Conservation (phyloP, 2,113 vertebrate species). For the Pongo abelii region DNA sequence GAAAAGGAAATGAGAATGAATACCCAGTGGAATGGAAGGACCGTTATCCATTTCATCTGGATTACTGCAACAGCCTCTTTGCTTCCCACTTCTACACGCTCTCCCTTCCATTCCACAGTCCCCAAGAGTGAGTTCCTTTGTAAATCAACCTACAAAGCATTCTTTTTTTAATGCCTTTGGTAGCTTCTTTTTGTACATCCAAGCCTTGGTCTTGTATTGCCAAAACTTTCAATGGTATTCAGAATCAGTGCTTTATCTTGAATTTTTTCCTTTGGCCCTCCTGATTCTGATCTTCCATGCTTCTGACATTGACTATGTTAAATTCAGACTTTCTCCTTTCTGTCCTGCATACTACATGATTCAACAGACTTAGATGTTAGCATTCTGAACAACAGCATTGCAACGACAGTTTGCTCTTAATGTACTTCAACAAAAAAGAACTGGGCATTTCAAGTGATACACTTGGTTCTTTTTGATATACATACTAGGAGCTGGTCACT, state of each 20-base stretch:
- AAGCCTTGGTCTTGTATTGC: neutral
- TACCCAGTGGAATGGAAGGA: neutral
- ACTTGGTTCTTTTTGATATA: neutral
- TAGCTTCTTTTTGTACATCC: neutral
- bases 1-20: neutral
- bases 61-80: fast-evolving
- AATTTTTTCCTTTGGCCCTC: neutral
- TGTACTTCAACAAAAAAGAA: neutral
- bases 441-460: neutral
- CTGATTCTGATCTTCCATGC: neutral
- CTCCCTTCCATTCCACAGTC: neutral
- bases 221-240: neutral
- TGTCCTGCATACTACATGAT: neutral
- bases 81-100: neutral
- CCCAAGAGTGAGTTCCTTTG: neutral
- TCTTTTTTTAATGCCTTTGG: neutral
- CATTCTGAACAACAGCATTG: neutral
- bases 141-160: neutral
- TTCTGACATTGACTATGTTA: neutral
- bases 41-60: neutral
- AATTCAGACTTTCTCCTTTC: neutral
- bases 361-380: neutral
- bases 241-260: neutral
- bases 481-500: neutral
- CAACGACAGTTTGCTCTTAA: neutral